Evolutionary conservation across 64 coral and sea anemone species (phyloP).

Genomic region (Dendrophyllia cribrosa): DNA sequence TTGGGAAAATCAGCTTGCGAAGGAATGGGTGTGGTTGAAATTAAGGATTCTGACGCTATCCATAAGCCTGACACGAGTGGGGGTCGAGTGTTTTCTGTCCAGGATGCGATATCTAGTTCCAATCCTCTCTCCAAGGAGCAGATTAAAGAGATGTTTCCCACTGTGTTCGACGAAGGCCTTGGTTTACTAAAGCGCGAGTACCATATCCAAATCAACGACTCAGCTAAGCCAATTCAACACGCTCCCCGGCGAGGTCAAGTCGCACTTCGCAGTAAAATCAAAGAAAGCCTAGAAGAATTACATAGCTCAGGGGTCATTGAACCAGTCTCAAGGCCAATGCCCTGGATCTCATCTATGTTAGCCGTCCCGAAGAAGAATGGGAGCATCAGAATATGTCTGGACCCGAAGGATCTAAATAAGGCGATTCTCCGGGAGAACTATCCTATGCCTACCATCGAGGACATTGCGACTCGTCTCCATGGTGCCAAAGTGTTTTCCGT

Average conservation of each 20-base stretch:
- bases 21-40: conserved; percentile 24
- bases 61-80: background rate
- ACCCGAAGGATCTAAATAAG: too few relatives aligned
- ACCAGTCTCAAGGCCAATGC: background rate
- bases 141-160: background rate
- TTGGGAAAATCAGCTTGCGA: background rate
- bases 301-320: background rate
- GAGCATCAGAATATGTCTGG: background rate
- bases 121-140: background rate
- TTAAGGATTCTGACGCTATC: conserved; percentile 11
- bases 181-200: background rate
- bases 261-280: background rate
- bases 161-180: background rate
- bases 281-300: background rate
- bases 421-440: too few relatives aligned
- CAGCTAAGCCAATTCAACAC: background rate
- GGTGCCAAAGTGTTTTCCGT: too few relatives aligned
- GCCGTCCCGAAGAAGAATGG: conserved; percentile 1
- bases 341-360: background rate
- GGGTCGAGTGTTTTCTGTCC: background rate
- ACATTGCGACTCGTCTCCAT: too few relatives aligned
- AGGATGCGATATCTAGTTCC: background rate
- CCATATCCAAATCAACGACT: background rate
- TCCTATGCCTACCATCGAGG: too few relatives aligned
- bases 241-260: background rate